Conservation (phyloP, 2,888 invertebrate genomes). For the Crossocerus cetratus region DNA sequence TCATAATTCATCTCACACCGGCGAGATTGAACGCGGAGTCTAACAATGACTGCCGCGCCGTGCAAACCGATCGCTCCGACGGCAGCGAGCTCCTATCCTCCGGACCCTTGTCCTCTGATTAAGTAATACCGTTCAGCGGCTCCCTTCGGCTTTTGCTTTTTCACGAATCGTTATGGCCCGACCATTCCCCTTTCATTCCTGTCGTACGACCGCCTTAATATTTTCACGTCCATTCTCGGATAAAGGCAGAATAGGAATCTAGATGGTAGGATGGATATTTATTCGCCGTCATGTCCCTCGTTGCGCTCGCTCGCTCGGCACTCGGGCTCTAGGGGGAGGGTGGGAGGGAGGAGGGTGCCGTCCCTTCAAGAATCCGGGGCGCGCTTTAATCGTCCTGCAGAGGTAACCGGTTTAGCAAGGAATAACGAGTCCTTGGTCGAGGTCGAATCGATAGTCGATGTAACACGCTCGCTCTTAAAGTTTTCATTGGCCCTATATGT, state of each 20-base stretch:
- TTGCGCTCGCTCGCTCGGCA: not conserved
- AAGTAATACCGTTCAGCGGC: conserved; percentile 35
- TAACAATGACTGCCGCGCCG: conserved; percentile 25
- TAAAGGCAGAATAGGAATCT: conserved; percentile 20
- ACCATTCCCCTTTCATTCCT: not conserved
- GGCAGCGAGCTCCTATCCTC: conserved; percentile 10
- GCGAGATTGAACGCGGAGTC: conserved; percentile 18
- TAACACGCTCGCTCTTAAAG: not conserved
- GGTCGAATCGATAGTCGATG: not conserved
- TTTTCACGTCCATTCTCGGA: conserved; percentile 9
- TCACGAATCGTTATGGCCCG: not conserved
- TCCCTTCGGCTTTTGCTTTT: conserved; percentile 3
- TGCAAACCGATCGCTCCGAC: conserved; percentile 32
- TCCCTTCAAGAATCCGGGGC: not conserved
- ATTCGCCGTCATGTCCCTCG: not conserved
- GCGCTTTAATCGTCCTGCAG: not conserved
- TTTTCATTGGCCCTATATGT: not conserved
- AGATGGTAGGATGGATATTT: conserved; percentile 6
- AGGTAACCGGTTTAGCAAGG: not conserved
- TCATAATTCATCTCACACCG: conserved; percentile 17
- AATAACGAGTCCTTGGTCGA: not conserved
- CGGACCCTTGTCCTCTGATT: conserved; percentile 30
- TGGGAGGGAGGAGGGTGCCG: not conserved
- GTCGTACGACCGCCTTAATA: conserved; percentile 2
- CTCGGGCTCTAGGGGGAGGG: not conserved